These are phyloP conservation scores for Dexiosoma caninum DNA, from an alignment of 2,888 invertebrate genomes.

Conservation along the genomic window DNA sequence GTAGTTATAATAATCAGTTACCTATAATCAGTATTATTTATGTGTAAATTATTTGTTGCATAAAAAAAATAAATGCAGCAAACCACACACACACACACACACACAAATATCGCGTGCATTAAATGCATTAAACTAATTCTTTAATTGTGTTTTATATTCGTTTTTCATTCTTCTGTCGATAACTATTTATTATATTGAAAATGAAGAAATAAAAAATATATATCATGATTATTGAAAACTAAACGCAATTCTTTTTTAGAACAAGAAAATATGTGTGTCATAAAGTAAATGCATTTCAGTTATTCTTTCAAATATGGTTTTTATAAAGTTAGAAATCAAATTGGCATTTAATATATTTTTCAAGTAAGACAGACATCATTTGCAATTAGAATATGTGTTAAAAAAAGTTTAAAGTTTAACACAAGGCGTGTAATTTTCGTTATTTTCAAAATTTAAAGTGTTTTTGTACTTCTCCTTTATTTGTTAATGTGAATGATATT, in stretches of 20 bases:
- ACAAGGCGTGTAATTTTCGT: too few relatives aligned
- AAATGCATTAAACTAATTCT: slow-evolving; percentile 54
- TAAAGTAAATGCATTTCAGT: slow-evolving; percentile 43
- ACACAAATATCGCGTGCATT: slow-evolving; percentile 66
- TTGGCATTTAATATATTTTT: not conserved
- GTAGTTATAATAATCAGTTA: slow-evolving; percentile 12
- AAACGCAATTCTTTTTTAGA: slow-evolving; percentile 37
- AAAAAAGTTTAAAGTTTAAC: too few relatives aligned
- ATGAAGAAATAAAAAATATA: slow-evolving; percentile 14
- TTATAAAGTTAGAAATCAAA: slow-evolving; percentile 27
- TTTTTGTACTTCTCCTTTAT: too few relatives aligned
- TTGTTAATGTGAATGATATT: too few relatives aligned
- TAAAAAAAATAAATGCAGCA: slow-evolving; percentile 26
- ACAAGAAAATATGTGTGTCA: not conserved
- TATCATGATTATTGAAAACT: slow-evolving; percentile 46
- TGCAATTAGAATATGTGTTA: not conserved
- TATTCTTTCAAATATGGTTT: slow-evolving; percentile 49
- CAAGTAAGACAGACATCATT: not conserved
- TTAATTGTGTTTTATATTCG: slow-evolving; percentile 9
- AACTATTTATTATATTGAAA: slow-evolving; percentile 45
- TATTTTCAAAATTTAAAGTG: too few relatives aligned
- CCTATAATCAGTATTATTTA: slow-evolving; percentile 16
- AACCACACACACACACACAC: slow-evolving; percentile 38
- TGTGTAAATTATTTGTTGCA: slow-evolving; percentile 31
- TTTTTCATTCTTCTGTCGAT: slow-evolving; percentile 29